These are phyloP conservation scores for Hydrozoanthus tunicans DNA, from an alignment of 64 coral and sea anemone species.

Conservation along the genomic window DNA sequence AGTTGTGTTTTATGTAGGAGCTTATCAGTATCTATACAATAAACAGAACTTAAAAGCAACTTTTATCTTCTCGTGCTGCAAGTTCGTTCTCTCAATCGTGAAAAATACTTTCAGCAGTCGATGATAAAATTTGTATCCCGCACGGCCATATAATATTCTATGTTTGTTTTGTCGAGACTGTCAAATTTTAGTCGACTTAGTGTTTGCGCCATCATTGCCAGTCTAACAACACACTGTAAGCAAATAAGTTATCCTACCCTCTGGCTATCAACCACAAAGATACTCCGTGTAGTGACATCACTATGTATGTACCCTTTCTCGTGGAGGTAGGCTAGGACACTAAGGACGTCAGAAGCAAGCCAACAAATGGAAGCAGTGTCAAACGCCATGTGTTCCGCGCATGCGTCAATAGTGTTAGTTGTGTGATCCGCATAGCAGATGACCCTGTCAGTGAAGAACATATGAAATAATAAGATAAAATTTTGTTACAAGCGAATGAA, in stretches of 20 bases:
- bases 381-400: neutral
- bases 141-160: too few relatives aligned
- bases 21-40: too few relatives aligned
- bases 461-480: neutral
- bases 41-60: too few relatives aligned
- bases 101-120: too few relatives aligned
- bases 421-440: neutral
- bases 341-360: conserved; percentile 17
- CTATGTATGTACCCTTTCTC: conserved; percentile 11
- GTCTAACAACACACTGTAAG: too few relatives aligned
- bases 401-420: neutral
- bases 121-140: too few relatives aligned
- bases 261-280: neutral
- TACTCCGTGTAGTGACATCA: neutral
- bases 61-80: too few relatives aligned
- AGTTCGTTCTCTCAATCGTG: too few relatives aligned
- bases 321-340: neutral
- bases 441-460: neutral
- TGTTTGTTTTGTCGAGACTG: too few relatives aligned
- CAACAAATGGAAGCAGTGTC: neutral
- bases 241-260: neutral
- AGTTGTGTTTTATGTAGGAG: too few relatives aligned
- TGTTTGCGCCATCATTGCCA: too few relatives aligned
- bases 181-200: too few relatives aligned
- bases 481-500: neutral